A percentile compares a stretch with the other conserved stretches of the same genome.
phyloP scores from a whole-genome alignment of 1,140 invertebrate genomes.

The Trinorchestia longiramus region DNA sequence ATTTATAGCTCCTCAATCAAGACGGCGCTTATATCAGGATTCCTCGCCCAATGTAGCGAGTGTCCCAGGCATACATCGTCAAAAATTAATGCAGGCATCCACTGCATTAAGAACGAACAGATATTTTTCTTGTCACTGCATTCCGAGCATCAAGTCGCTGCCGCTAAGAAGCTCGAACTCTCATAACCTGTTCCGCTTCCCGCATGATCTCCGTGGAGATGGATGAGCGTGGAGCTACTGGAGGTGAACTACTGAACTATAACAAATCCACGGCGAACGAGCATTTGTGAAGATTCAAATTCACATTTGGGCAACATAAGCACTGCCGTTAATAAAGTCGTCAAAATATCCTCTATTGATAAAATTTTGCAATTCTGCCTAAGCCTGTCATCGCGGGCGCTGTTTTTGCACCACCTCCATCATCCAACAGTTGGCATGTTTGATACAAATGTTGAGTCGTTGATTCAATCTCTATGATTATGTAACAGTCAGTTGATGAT shows the following conservation, averaged over 20 bases:
- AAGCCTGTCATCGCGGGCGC: background rate
- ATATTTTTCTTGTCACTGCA: background rate
- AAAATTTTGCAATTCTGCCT: background rate
- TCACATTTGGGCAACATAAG: background rate
- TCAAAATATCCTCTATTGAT: background rate
- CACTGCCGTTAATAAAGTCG: background rate
- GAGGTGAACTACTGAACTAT: constrained; percentile 7
- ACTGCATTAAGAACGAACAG: background rate
- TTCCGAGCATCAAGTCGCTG: background rate
- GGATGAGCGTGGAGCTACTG: background rate
- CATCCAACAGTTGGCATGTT: background rate
- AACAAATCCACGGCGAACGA: background rate
- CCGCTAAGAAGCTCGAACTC: background rate
- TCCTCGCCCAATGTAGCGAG: background rate
- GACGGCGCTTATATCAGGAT: background rate
- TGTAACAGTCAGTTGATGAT: background rate
- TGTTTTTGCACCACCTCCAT: background rate
- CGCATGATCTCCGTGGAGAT: background rate
- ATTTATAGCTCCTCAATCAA: background rate
- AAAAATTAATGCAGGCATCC: background rate
- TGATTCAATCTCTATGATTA: background rate
- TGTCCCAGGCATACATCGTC: background rate
- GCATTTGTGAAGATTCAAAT: background rate
- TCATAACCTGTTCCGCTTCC: background rate
- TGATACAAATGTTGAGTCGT: background rate